These are phyloP conservation scores for Habroteleia sp. DNA, from an alignment of 2,888 invertebrate genomes.

Conservation along the genomic window DNA sequence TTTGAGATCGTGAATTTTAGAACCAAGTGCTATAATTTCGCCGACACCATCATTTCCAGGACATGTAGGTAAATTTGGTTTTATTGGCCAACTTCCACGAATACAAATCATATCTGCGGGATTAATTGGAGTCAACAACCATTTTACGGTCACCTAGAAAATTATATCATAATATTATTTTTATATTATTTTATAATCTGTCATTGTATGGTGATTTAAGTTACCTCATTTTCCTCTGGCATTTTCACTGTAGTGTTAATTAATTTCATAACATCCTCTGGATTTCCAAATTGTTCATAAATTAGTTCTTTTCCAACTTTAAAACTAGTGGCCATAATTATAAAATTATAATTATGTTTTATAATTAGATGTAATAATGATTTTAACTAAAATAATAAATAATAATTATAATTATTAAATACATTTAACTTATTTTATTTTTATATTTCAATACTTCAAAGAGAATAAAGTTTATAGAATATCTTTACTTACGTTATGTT, in stretches of 20 bases:
- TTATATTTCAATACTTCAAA: too few relatives aligned
- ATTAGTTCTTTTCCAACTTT: constrained; percentile 19
- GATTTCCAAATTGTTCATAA: constrained; percentile 24
- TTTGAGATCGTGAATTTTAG: constrained; percentile 82
- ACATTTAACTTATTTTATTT: too few relatives aligned
- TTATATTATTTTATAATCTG: too few relatives aligned
- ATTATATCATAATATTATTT: background rate
- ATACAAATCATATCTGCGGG: constrained; percentile 99
- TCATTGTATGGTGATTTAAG: too few relatives aligned
- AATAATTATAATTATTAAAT: too few relatives aligned
- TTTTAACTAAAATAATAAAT: too few relatives aligned
- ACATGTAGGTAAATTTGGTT: constrained; percentile 91
- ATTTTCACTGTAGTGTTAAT: constrained; percentile 67
- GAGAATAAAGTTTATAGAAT: background rate
- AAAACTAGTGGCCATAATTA: too few relatives aligned
- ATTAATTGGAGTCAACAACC: constrained; percentile 95
- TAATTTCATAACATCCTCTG: constrained; percentile 24
- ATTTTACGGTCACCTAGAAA: constrained; percentile 88
- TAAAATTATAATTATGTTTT: too few relatives aligned
- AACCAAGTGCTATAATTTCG: constrained; percentile 88
- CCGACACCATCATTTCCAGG: constrained; percentile 98
- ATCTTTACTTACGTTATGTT: constrained; percentile 3
- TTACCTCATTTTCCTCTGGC: constrained; percentile 82
- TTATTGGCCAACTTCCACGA: constrained; percentile 93
- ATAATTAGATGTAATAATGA: too few relatives aligned